Conservation (phyloP, 2,797 vertebrate genomes). For the Champsocephalus esox region DNA sequence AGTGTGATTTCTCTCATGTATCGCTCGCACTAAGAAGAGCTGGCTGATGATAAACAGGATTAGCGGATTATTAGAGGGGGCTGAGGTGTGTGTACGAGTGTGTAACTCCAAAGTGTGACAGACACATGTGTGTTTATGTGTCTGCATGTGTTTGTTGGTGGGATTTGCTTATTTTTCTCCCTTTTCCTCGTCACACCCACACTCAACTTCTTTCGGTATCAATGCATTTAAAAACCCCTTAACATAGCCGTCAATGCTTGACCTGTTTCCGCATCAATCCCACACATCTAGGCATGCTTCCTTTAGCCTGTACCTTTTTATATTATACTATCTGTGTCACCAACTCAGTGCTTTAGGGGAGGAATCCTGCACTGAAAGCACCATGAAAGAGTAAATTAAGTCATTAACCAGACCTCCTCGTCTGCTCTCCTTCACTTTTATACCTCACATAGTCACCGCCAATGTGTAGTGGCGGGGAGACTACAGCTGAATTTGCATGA, state of each 20-base stretch:
- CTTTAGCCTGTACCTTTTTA: constrained; percentile 17
- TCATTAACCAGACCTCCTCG: constrained; percentile 65
- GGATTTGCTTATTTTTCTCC: constrained; percentile 51
- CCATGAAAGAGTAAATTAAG: constrained; percentile 78
- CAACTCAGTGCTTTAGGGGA: constrained; percentile 46
- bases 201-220: constrained; percentile 66
- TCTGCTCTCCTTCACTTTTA: constrained; percentile 39
- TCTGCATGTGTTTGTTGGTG: constrained; percentile 26
- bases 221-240: constrained; percentile 49
- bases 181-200: constrained; percentile 69
- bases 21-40: constrained; percentile 78
- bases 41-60: constrained; percentile 85
- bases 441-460: constrained; percentile 37
- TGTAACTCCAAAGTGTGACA: constrained; percentile 38
- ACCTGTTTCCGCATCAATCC: constrained; percentile 61
- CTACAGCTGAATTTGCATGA: constrained; percentile 68
- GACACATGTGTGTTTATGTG: constrained; percentile 39
- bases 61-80: constrained; percentile 83
- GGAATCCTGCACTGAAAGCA: constrained; percentile 55
- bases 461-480: constrained; percentile 24
- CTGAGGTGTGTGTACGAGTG: constrained; percentile 72
- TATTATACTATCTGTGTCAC: constrained; percentile 48
- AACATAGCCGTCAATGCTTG: constrained; percentile 61
- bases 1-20: constrained; percentile 80
- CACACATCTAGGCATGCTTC: constrained; percentile 45